phyloP scores from a whole-genome alignment of 2,113 vertebrate genomes.

The Climacteris rufus region DNA sequence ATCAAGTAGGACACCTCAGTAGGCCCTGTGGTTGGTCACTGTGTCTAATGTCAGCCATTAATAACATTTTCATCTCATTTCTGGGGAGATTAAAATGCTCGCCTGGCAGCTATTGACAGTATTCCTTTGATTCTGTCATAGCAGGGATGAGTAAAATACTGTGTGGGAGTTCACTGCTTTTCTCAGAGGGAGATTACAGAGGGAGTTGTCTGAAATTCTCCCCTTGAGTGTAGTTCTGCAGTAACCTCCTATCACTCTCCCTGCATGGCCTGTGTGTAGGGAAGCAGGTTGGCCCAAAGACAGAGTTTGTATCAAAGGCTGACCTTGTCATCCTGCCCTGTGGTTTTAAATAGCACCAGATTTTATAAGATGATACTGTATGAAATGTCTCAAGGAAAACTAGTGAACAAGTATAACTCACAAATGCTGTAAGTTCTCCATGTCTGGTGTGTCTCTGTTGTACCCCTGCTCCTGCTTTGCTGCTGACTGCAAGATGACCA shows the following conservation, averaged over 20 bases:
- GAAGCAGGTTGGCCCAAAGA: neutral
- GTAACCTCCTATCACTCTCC: neutral
- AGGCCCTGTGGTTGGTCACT: neutral
- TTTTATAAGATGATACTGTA: neutral
- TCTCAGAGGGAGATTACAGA: neutral
- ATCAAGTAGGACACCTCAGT: neutral
- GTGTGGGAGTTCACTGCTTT: neutral
- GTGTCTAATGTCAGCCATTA: neutral
- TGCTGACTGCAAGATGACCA: neutral
- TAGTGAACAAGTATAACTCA: neutral
- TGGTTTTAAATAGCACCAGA: neutral
- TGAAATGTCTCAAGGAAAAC: neutral
- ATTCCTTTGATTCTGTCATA: neutral
- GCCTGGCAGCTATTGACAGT: neutral
- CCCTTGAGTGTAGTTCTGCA: neutral
- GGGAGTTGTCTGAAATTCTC: neutral
- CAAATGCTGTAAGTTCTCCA: neutral
- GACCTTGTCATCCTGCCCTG: neutral
- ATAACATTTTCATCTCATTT: neutral
- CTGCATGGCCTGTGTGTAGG: neutral
- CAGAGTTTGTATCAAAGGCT: neutral
- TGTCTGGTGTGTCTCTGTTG: neutral
- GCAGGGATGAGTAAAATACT: neutral
- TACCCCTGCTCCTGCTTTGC: neutral
- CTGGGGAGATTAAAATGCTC: neutral